These are phyloP conservation scores for Neelides sp. DNA, from an alignment of 1,140 invertebrate genomes.

Conservation along the genomic window DNA sequence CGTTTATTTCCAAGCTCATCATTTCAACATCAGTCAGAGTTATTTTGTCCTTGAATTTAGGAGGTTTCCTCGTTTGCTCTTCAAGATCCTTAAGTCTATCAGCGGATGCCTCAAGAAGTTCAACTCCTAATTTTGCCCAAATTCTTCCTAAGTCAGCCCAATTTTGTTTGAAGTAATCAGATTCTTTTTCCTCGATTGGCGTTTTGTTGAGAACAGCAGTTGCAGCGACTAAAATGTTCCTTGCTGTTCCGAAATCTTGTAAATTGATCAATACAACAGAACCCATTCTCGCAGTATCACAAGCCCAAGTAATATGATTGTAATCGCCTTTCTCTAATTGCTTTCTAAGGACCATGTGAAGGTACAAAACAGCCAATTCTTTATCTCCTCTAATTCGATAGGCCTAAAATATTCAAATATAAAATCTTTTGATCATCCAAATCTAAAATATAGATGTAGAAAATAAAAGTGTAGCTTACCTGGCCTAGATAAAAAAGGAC, in stretches of 20 bases:
- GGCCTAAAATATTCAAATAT: slow-evolving; percentile 15
- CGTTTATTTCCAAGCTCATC: slow-evolving; percentile 20
- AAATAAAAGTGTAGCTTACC: slow-evolving; percentile 7
- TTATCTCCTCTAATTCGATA: slow-evolving; percentile 25
- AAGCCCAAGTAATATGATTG: slow-evolving; percentile 21
- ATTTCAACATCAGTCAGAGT: slow-evolving; percentile 18
- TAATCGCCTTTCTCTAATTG: slow-evolving; percentile 24
- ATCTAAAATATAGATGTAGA: no score
- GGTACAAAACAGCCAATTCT: slow-evolving; percentile 25
- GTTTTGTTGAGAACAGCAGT: slow-evolving; percentile 16
- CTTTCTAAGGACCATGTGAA: slow-evolving; percentile 27
- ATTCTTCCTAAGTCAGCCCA: slow-evolving; percentile 26
- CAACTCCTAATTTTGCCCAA: slow-evolving; percentile 26
- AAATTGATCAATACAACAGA: slow-evolving; percentile 21
- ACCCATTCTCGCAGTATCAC: slow-evolving; percentile 21
- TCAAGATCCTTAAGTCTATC: slow-evolving; percentile 27
- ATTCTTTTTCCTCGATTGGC: slow-evolving; percentile 21
- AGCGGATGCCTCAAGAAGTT: slow-evolving; percentile 21
- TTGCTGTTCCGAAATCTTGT: slow-evolving; percentile 21
- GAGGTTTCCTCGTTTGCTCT: slow-evolving; percentile 20
- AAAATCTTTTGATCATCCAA: neutral
- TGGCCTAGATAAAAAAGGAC: slow-evolving; percentile 30
- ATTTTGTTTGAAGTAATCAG: slow-evolving; percentile 22
- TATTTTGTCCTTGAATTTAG: slow-evolving; percentile 22
- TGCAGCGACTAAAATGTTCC: slow-evolving; percentile 18